A percentile compares a stretch with the other conserved stretches of the same genome.
These are phyloP conservation scores for Dicycla oo DNA, from an alignment of 2,888 invertebrate species.

Conservation along the genomic window DNA sequence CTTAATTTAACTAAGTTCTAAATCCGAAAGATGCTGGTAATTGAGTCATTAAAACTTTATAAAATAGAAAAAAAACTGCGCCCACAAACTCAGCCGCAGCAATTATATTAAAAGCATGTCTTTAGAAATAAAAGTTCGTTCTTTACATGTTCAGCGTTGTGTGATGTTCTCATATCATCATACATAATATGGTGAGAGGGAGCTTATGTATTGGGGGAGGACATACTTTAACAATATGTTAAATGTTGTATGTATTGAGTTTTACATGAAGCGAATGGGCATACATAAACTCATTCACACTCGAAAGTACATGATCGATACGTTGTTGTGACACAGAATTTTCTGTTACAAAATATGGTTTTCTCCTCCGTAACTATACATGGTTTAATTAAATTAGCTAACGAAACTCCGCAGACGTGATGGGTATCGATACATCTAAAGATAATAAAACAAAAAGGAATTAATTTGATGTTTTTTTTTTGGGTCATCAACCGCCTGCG, in stretches of 20 bases:
- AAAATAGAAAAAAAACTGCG: neutral
- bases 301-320: constrained; percentile 46
- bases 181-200: constrained; percentile 78
- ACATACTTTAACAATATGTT: constrained; percentile 57
- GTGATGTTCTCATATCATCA: constrained; percentile 75
- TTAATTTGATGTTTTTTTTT: too few relatives aligned
- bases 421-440: too few relatives aligned
- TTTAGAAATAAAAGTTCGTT: constrained; percentile 43
- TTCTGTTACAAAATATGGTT: constrained; percentile 2
- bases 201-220: constrained; percentile 74
- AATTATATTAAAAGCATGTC: constrained; percentile 49
- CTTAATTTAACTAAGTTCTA: neutral
- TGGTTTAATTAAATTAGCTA: too few relatives aligned
- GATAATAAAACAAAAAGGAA: too few relatives aligned
- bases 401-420: too few relatives aligned
- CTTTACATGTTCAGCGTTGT: constrained; percentile 66
- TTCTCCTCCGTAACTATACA: neutral
- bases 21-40: neutral
- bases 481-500: too few relatives aligned
- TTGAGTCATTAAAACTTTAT: neutral
- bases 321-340: constrained; percentile 44
- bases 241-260: constrained; percentile 69
- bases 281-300: constrained; percentile 74
- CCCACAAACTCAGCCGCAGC: constrained; percentile 14
- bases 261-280: constrained; percentile 72